Percentiles rank a stretch among this genome's conserved stretches.
Conservation (phyloP, 1,140 invertebrate genomes). For the Aphis gossypii region DNA sequence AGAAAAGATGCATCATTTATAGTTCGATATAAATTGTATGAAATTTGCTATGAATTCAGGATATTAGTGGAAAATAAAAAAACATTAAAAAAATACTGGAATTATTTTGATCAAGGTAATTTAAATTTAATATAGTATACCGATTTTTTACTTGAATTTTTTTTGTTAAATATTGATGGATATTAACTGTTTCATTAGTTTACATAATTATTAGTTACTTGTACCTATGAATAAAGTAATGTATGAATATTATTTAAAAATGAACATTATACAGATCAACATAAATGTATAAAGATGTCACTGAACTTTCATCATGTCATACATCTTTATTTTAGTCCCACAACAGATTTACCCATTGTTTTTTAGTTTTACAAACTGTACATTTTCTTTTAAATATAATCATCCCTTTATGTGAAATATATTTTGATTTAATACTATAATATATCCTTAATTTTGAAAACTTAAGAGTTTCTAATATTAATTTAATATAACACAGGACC, state of each 20-base stretch:
- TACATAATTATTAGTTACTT: too few relatives aligned
- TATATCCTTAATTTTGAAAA: neutral
- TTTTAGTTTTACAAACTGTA: neutral
- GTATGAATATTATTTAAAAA: too few relatives aligned
- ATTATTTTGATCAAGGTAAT: conserved; percentile 32
- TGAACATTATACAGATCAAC: neutral
- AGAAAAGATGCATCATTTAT: conserved; percentile 86
- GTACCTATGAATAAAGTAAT: neutral
- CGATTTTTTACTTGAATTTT: neutral
- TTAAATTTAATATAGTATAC: neutral
- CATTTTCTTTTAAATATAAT: neutral
- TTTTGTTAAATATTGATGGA: neutral
- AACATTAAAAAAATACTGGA: conserved; percentile 60
- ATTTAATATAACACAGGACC: conserved; percentile 66
- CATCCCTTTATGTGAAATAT: neutral
- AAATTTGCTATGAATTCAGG: conserved; percentile 75
- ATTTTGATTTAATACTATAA: neutral
- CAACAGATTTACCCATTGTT: neutral
- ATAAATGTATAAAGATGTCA: neutral
- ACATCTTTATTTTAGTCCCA: too few relatives aligned
- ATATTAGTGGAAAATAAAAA: conserved; percentile 76
- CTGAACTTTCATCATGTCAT: too few relatives aligned
- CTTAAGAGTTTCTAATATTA: neutral
- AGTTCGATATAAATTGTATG: conserved; percentile 81
- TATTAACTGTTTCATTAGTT: neutral